A percentile compares a stretch with the other conserved stretches of the same genome.
phyloP scores from a whole-genome alignment of 2,888 invertebrate species.

The Fissipunctia ypsillon region DNA sequence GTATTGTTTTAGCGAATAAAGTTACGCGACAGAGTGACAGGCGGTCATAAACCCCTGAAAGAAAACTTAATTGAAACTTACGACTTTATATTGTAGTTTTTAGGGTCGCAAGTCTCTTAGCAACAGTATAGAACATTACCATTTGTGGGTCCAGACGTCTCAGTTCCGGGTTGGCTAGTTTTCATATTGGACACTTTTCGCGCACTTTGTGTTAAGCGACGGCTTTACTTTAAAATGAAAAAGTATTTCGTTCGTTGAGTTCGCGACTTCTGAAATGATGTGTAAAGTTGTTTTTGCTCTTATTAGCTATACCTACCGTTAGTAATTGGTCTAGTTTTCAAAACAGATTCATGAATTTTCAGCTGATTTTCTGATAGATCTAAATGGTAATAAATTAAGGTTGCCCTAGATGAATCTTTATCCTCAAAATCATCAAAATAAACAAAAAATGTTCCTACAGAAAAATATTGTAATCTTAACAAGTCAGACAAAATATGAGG shows the following conservation, averaged over 20 bases:
- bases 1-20: constrained; percentile 28
- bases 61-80: constrained; percentile 40
- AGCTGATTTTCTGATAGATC: neutral
- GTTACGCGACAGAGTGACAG: constrained; percentile 42
- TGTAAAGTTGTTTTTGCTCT: neutral
- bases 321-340: neutral
- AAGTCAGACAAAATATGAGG: constrained; percentile 34
- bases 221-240: constrained; percentile 39
- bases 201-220: constrained; percentile 38
- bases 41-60: constrained; percentile 35
- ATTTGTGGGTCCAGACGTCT: constrained; percentile 30
- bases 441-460: neutral
- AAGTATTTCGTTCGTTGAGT: constrained; percentile 6
- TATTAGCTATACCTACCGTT: no score
- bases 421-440: neutral
- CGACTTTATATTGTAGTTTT: constrained; percentile 22
- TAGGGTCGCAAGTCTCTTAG: constrained; percentile 49
- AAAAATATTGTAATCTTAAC: constrained; percentile 13
- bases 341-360: neutral
- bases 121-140: constrained; percentile 37
- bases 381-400: neutral
- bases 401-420: neutral
- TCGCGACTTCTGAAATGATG: neutral
- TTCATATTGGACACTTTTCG: constrained; percentile 52
- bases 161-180: constrained; percentile 53